Percentiles rank a stretch among this genome's conserved stretches.
These are phyloP conservation scores for Drosophila lowei DNA, from an alignment of 1,140 invertebrate species.

Conservation along the genomic window DNA sequence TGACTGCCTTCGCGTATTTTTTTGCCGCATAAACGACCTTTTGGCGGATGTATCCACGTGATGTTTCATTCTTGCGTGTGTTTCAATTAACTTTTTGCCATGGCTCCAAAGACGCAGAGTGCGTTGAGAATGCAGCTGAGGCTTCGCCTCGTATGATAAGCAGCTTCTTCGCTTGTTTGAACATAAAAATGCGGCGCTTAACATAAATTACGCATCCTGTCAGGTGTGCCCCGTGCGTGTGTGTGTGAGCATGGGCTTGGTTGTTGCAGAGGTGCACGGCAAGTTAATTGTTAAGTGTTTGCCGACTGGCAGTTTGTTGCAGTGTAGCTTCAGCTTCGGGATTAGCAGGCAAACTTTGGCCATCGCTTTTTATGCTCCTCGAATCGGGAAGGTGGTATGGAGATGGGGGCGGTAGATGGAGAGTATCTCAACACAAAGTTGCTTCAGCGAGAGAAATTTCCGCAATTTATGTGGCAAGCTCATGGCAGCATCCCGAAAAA, in stretches of 20 bases:
- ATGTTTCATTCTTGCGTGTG: conserved; percentile 69
- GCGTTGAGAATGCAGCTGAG: conserved; percentile 39
- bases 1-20: neutral
- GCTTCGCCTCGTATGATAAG: conserved; percentile 61
- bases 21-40: conserved; percentile 36
- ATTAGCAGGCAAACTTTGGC: conserved; percentile 75
- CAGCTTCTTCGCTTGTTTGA: conserved; percentile 78
- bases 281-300: conserved; percentile 80
- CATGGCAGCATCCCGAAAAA: conserved; percentile 28
- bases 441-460: conserved; percentile 49
- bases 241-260: conserved; percentile 14
- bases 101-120: conserved; percentile 55
- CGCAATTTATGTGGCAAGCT: conserved; percentile 66
- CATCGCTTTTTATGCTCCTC: conserved; percentile 49
- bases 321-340: conserved; percentile 40
- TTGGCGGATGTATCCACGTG: conserved; percentile 28
- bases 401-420: conserved; percentile 4
- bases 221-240: conserved; percentile 37
- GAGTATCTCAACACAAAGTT: conserved; percentile 60
- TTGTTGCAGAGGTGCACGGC: conserved; percentile 58
- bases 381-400: no score
- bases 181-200: conserved; percentile 79
- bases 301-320: conserved; percentile 55
- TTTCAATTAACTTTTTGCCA: conserved; percentile 80
- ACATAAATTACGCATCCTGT: conserved; percentile 78